phyloP scores from a whole-genome alignment of 2,797 vertebrate species.

The Betta splendens region DNA sequence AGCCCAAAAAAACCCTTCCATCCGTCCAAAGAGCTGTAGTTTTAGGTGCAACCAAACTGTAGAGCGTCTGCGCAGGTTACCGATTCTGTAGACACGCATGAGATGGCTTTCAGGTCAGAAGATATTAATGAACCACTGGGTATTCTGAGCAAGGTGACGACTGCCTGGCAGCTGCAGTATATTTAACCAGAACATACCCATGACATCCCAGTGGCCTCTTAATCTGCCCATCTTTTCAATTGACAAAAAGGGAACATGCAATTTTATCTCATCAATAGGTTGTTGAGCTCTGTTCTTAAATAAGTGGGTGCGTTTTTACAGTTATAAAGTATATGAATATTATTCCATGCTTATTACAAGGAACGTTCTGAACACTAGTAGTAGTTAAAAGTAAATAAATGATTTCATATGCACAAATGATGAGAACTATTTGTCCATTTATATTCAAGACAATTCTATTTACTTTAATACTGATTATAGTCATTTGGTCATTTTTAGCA shows the following conservation, averaged over 20 bases:
- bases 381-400: too few species aligned
- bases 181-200: slow-evolving; percentile 51
- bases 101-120: slow-evolving; percentile 49
- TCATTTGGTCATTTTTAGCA: too few species aligned
- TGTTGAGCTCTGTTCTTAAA: slow-evolving; percentile 12
- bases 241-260: background rate
- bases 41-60: too few species aligned
- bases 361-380: too few species aligned
- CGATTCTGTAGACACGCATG: slow-evolving; percentile 32
- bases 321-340: background rate
- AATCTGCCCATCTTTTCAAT: slow-evolving; percentile 22
- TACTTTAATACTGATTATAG: too few species aligned
- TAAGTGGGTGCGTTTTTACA: background rate
- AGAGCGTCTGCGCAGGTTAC: slow-evolving; percentile 16
- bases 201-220: slow-evolving; percentile 36
- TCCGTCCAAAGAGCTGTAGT: background rate
- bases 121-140: slow-evolving; percentile 72
- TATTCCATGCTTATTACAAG: too few species aligned
- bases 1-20: background rate
- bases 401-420: too few species aligned
- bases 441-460: too few species aligned
- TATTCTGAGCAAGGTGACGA: slow-evolving; percentile 71
- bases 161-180: slow-evolving; percentile 66
- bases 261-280: background rate
- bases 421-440: too few species aligned